phyloP scores from a whole-genome alignment of 2,888 invertebrate genomes.

The Petrolisthes cinctipes region DNA sequence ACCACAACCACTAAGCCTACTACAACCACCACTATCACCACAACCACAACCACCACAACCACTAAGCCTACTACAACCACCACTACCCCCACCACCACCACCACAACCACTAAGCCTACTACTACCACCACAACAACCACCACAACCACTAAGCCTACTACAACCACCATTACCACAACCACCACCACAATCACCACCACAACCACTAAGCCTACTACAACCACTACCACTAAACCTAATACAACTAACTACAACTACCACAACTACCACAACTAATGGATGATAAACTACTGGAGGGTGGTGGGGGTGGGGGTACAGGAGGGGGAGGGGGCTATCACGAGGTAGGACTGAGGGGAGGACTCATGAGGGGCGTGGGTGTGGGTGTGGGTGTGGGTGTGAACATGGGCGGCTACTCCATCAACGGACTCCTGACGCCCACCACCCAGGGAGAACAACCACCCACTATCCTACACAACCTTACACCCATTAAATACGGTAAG shows the following conservation, averaged over 20 bases:
- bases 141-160: too few relatives aligned
- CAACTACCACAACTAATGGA: not conserved
- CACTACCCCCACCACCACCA: too few relatives aligned
- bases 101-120: too few relatives aligned
- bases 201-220: too few relatives aligned
- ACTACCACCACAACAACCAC: too few relatives aligned
- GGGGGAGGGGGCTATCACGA: slow-evolving; percentile 23
- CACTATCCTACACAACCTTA: slow-evolving; percentile 38
- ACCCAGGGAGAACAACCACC: slow-evolving; percentile 31
- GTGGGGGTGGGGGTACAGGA: not conserved
- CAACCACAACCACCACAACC: too few relatives aligned
- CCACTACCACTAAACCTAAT: too few relatives aligned
- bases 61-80: too few relatives aligned
- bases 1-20: too few relatives aligned
- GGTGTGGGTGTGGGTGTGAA: slow-evolving; percentile 16
- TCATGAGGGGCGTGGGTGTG: slow-evolving; percentile 15
- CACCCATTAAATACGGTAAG: slow-evolving; percentile 54
- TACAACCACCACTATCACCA: not conserved
- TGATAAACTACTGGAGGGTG: slow-evolving; percentile 9
- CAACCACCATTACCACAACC: too few relatives aligned
- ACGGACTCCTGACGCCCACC: slow-evolving; percentile 42
- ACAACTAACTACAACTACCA: too few relatives aligned
- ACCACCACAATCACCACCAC: too few relatives aligned
- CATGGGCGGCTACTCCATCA: slow-evolving; percentile 52
- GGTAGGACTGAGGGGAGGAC: slow-evolving; percentile 21